A percentile compares a stretch with the other conserved stretches of the same genome.
phyloP scores from a whole-genome alignment of 2,797 vertebrate species.

The Parotocinclus haroldoi region DNA sequence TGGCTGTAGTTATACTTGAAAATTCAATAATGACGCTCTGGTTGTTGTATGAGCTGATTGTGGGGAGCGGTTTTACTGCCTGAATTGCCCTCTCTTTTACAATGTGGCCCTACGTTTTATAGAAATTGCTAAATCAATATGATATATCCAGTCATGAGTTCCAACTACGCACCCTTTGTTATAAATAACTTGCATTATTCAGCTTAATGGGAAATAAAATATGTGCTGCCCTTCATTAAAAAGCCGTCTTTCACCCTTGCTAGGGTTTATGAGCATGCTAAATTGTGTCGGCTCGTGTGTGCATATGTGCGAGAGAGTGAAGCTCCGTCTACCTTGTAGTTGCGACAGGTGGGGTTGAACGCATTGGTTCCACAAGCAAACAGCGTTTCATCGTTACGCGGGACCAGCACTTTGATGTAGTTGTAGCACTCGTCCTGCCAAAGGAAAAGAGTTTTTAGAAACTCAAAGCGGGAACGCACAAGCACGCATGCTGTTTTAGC shows the following conservation, averaged over 20 bases:
- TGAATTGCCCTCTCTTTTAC: too few relatives aligned
- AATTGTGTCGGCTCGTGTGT: background rate
- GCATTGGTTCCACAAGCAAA: constrained; percentile 92
- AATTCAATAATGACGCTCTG: too few relatives aligned
- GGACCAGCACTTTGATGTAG: constrained; percentile 90
- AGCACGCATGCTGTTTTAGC: constrained; percentile 30
- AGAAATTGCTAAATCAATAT: too few relatives aligned
- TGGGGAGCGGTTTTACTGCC: too few relatives aligned
- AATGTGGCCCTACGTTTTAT: too few relatives aligned
- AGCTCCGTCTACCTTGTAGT: constrained; percentile 77
- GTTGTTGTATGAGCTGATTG: too few relatives aligned
- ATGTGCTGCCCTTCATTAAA: too few relatives aligned
- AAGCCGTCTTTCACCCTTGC: background rate
- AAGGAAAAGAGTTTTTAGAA: constrained; percentile 38
- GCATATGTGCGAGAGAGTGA: constrained; percentile 11
- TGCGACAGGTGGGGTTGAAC: constrained; percentile 92
- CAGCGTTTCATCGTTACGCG: constrained; percentile 80
- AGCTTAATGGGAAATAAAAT: too few relatives aligned
- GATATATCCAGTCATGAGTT: too few relatives aligned
- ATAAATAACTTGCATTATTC: too few relatives aligned
- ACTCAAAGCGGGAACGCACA: constrained; percentile 15
- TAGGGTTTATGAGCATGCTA: background rate
- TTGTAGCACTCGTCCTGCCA: constrained; percentile 93
- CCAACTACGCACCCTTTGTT: too few relatives aligned
- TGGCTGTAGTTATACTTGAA: too few relatives aligned